Base-by-base conservation (phyloP, 1,140 invertebrate genomes). In the Danaus melanippus region DNA sequence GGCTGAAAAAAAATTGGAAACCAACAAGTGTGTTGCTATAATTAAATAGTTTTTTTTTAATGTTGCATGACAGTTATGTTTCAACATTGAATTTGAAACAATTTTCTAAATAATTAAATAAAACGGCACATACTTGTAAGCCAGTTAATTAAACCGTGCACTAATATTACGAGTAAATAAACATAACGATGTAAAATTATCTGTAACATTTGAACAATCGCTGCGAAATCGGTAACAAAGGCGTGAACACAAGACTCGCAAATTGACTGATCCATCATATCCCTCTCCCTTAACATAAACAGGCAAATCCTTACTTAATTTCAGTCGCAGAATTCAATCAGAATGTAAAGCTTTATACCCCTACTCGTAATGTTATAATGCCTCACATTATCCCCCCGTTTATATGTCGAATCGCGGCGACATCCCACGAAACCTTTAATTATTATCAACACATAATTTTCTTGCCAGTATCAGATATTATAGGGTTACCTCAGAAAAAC, bases 361-460 rank as follows among this genome's bases (percentile, higher is more conserved):
- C 73, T 60, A 69, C 69, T 67, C 74, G 79, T 84, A 84, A 85
- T 79, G 80, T 85, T 78, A 79, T 85, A 82, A 85, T 83, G 79
- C 79, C 71, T 76, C 74, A 77, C 74, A 82, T 85, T 82, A 82
- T 79, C 73, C 74, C 78, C 73, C 69, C 61, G 64, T 67, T 64
- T 62, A 64, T 66, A 64, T 66, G 70, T 67, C 67, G 64, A 75
- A 64, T 73, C 71, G 69, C 77, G 67, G 70, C 71, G 76, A 75
- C 74, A 76, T 72, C 60, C 67, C 74, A 79, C 78, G 67, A 74
- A 86, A 84, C 84, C 86, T 87, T 84, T 86, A 86, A 88, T 88
- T 87, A 86, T 86, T 86, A 87, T 86, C 84, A 88, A 87, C 84
- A 86, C 84, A 78, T 84, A 79, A 85, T 88, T 85, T 88, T 82